These are phyloP conservation scores for Lypha dubia DNA, from an alignment of 2,888 invertebrate genomes.

Conservation along the genomic window DNA sequence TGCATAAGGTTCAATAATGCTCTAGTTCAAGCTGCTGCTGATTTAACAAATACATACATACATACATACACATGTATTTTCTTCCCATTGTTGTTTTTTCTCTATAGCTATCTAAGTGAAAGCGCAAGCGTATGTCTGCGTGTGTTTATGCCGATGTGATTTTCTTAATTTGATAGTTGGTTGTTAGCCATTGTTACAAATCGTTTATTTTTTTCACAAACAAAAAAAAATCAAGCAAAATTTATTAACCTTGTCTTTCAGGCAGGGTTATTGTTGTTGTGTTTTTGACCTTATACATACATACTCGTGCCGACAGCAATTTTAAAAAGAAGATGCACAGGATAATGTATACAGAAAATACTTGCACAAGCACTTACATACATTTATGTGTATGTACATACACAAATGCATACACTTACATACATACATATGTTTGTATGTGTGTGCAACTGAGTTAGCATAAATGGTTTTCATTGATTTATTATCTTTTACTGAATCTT, in stretches of 20 bases:
- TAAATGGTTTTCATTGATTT: neutral
- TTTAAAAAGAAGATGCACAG: neutral
- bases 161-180: slow-evolving; percentile 34
- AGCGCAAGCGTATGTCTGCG: neutral
- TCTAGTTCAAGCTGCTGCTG: slow-evolving; percentile 28
- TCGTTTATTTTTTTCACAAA: slow-evolving; percentile 49
- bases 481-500: neutral
- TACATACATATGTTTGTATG: neutral
- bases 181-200: slow-evolving; percentile 63
- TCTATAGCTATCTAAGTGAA: neutral
- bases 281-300: slow-evolving; percentile 64
- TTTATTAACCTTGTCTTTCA: slow-evolving; percentile 66
- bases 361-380: neutral
- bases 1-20: slow-evolving; percentile 38
- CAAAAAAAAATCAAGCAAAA: slow-evolving; percentile 15
- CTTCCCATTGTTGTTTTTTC: slow-evolving; percentile 1
- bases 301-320: neutral
- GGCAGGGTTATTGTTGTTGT: slow-evolving; percentile 70
- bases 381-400: no score
- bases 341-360: neutral
- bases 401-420: neutral
- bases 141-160: neutral
- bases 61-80: no score
- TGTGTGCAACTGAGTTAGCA: neutral
- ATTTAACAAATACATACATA: no score